Evolutionary conservation across 2,888 invertebrate species (phyloP).

Genomic region (Drosophila emarginata): DNA sequence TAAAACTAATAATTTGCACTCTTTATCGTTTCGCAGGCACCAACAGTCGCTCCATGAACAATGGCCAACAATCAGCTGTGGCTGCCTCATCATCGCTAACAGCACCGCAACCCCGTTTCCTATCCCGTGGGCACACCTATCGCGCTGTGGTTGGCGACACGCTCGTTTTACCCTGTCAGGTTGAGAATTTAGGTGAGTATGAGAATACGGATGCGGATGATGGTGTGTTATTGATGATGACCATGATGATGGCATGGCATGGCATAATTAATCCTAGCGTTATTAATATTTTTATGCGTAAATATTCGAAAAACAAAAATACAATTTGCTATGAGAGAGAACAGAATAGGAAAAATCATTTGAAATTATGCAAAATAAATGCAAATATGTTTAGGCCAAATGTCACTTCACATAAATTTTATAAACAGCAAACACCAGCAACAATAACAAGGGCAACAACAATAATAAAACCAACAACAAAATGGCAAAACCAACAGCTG

Average conservation of each 20-base stretch:
- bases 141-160: conserved; percentile 90
- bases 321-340: conserved; percentile 24
- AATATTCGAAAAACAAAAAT: conserved; percentile 45
- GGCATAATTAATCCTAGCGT: conserved; percentile 56
- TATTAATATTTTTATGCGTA: conserved; percentile 55
- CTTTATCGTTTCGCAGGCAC: conserved; percentile 60
- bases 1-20: not conserved
- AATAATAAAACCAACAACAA: conserved; percentile 28
- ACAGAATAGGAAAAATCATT: conserved; percentile 1
- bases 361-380: conserved; percentile 59
- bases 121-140: conserved; percentile 90
- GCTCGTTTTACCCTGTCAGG: conserved; percentile 90
- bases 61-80: conserved; percentile 60
- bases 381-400: conserved; percentile 67
- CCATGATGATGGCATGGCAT: not conserved
- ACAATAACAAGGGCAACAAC: conserved; percentile 35
- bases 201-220: not conserved
- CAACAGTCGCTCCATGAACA: conserved; percentile 78
- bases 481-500: conserved; percentile 63
- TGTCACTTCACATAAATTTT: conserved; percentile 65
- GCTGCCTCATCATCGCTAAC: conserved; percentile 60
- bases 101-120: conserved; percentile 85
- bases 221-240: not conserved
- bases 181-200: conserved; percentile 89
- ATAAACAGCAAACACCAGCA: conserved; percentile 46